A percentile compares a stretch with the other conserved stretches of the same genome.
These are phyloP conservation scores for Odocoileus virginianus DNA, from an alignment of 2,113 vertebrate species.

Conservation along the genomic window DNA sequence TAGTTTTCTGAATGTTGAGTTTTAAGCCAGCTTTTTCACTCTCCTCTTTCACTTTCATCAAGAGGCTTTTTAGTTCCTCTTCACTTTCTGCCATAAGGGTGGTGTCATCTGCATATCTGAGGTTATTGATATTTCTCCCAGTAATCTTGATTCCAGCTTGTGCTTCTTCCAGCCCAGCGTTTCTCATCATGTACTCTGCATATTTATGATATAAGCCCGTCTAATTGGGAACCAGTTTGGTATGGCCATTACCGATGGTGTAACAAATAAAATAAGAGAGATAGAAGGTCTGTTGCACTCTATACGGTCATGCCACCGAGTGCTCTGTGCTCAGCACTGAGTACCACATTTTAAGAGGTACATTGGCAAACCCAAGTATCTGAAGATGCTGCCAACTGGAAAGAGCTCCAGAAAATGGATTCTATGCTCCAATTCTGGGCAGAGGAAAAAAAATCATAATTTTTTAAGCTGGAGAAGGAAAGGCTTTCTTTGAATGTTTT, in stretches of 20 bases:
- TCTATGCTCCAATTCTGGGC: not conserved
- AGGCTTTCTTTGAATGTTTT: not conserved
- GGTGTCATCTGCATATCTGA: too few species aligned
- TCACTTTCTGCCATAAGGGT: too few species aligned
- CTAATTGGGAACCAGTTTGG: not conserved
- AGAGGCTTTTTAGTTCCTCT: too few species aligned
- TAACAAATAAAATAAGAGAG: not conserved
- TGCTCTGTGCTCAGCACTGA: not conserved
- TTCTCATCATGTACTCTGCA: too few species aligned
- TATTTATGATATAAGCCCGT: not conserved
- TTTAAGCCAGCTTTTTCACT: too few species aligned
- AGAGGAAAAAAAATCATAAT: not conserved
- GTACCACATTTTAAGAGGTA: not conserved
- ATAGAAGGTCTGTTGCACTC: not conserved
- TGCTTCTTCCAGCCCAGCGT: too few species aligned
- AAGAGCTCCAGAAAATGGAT: not conserved
- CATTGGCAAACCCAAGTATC: not conserved
- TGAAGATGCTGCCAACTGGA: not conserved
- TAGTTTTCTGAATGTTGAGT: too few species aligned
- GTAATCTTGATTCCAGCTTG: too few species aligned
- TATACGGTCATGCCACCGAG: fast-evolving
- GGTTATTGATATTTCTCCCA: too few species aligned
- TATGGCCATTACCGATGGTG: not conserved
- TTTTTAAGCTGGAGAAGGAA: not conserved
- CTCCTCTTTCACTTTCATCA: too few species aligned